Evolutionary conservation across 1,140 invertebrate genomes (phyloP).

Genomic region (Drosophila busckii): DNA sequence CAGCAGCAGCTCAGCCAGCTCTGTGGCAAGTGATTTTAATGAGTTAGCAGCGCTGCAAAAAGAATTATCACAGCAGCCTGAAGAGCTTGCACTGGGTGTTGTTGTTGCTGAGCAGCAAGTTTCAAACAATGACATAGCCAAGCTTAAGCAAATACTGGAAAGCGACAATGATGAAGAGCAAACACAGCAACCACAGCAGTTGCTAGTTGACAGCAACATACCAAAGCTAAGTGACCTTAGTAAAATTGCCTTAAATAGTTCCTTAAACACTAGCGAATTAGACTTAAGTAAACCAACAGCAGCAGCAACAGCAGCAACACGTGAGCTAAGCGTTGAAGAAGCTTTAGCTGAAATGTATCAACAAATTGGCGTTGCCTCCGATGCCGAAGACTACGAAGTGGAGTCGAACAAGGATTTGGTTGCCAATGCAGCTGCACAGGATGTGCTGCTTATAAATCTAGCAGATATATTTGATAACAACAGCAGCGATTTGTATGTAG

Average conservation of each 20-base stretch:
- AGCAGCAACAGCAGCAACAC: background rate
- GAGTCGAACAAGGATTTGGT: slow-evolving; percentile 25
- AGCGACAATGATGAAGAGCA: slow-evolving; percentile 1
- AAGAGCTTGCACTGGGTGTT: background rate
- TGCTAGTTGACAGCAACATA: slow-evolving; percentile 25
- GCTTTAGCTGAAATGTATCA: slow-evolving; percentile 75
- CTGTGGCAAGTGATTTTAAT: slow-evolving; percentile 56
- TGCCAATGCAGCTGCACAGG: slow-evolving; percentile 28
- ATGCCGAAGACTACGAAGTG: slow-evolving; percentile 48
- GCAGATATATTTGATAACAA: slow-evolving; percentile 72
- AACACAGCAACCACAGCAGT: background rate
- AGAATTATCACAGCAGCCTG: slow-evolving; percentile 52
- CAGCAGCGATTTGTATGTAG: slow-evolving; percentile 69
- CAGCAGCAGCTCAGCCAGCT: slow-evolving; percentile 1
- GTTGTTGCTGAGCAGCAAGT: slow-evolving; percentile 2
- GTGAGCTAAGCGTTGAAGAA: slow-evolving; percentile 74
- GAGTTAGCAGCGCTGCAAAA: slow-evolving; percentile 62
- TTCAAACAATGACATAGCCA: slow-evolving; percentile 63
- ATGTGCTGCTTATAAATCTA: slow-evolving; percentile 67
- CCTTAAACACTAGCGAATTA: slow-evolving; percentile 60
- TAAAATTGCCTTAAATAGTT: slow-evolving; percentile 78
- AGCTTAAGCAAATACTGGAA: slow-evolving; percentile 52
- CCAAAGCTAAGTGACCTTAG: slow-evolving; percentile 79
- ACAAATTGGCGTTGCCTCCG: slow-evolving; percentile 60
- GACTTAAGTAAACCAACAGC: slow-evolving; percentile 25